A percentile compares a stretch with the other conserved stretches of the same genome.
Evolutionary conservation across 2,888 invertebrate species (phyloP).

Genomic region (Habroteleia sp.): DNA sequence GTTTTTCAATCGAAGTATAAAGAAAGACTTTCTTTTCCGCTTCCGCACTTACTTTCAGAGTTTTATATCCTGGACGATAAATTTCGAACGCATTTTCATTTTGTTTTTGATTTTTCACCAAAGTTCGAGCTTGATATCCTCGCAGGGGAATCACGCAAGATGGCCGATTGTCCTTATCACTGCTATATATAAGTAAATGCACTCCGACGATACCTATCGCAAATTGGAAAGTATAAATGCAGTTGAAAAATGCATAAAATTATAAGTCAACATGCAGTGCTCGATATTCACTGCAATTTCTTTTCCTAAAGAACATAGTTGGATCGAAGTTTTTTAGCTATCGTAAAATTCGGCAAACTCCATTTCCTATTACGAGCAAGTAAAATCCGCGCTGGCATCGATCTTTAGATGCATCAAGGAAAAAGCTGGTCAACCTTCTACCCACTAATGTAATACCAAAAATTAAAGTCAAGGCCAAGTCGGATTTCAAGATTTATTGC

Average conservation of each 20-base stretch:
- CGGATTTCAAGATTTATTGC: not conserved
- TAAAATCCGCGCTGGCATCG: no score
- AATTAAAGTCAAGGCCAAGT: slow-evolving; percentile 7
- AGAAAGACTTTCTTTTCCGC: no score
- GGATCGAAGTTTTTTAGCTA: no score
- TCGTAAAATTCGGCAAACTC: no score
- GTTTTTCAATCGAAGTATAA: no score
- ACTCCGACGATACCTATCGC: slow-evolving; percentile 71
- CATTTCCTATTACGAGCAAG: no score
- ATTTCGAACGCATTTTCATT: slow-evolving; percentile 77
- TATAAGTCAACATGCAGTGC: no score
- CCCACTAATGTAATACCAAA: slow-evolving; percentile 1
- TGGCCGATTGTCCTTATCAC: slow-evolving; percentile 73
- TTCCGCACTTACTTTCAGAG: no score
- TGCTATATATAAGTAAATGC: slow-evolving; percentile 75
- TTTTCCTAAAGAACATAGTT: no score
- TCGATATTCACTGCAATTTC: no score
- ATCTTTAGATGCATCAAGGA: not conserved
- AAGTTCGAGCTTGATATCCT: slow-evolving; percentile 75
- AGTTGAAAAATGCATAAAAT: no score
- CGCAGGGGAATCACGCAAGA: slow-evolving; percentile 70
- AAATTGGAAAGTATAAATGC: not conserved
- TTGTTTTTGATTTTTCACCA: slow-evolving; percentile 71
- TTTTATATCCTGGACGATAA: slow-evolving; percentile 74
- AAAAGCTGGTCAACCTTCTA: not conserved